Conservation (phyloP, 2,113 vertebrate genomes). For the Laticauda colubrina region DNA sequence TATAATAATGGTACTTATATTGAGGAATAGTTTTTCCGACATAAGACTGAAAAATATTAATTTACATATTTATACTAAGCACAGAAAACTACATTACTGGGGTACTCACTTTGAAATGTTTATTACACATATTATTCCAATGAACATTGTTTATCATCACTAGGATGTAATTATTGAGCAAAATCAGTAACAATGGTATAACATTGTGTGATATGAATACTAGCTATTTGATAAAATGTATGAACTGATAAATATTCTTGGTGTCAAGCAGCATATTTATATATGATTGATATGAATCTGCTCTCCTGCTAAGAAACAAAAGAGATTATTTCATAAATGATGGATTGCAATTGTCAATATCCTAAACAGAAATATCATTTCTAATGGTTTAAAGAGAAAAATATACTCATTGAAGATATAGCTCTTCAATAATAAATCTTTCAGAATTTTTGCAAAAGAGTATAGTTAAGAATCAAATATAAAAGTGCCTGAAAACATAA, state of each 20-base stretch:
- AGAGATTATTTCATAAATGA: constrained; percentile 30
- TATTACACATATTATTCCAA: background rate
- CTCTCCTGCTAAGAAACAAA: constrained; percentile 24
- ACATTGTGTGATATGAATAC: background rate
- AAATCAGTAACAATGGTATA: background rate
- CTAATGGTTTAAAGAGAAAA: constrained; percentile 39
- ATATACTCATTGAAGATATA: constrained; percentile 8
- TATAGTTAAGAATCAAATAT: background rate
- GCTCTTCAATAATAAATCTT: background rate
- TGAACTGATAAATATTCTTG: background rate
- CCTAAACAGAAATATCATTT: constrained; percentile 32
- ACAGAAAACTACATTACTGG: background rate
- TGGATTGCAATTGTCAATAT: constrained; percentile 26
- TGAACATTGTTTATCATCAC: background rate
- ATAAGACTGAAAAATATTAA: background rate
- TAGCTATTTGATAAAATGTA: background rate
- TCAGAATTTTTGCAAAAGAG: background rate
- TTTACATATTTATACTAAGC: background rate
- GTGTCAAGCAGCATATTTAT: constrained; percentile 2
- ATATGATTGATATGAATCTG: constrained; percentile 12
- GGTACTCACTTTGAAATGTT: background rate
- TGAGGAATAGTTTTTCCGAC: background rate
- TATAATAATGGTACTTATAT: background rate
- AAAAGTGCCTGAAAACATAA: background rate
- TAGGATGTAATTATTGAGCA: background rate